phyloP scores from a whole-genome alignment of 2,113 vertebrate genomes.

The Maccullochella peelii region DNA sequence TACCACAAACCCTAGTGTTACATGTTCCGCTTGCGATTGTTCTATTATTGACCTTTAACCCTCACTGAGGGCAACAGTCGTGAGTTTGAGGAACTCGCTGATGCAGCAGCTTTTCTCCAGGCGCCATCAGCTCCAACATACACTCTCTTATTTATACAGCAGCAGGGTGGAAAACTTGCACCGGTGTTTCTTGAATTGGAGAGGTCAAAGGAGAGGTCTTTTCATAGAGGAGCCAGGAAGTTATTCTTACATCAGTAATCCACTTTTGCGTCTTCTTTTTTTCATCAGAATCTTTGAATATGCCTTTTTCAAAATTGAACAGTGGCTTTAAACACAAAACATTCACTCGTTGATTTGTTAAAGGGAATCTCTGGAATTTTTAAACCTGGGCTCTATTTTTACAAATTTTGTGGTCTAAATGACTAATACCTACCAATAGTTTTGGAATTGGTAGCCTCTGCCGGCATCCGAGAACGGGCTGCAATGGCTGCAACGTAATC shows the following conservation, averaged over 20 bases:
- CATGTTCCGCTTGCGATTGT: constrained; percentile 23
- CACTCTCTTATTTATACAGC: constrained; percentile 38
- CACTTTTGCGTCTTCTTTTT: no score
- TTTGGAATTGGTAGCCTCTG: no score
- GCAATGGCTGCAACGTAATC: no score
- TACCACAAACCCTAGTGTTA: constrained; percentile 2
- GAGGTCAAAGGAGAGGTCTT: constrained; percentile 35
- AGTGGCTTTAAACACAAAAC: neutral
- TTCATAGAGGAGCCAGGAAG: neutral
- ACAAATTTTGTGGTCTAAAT: no score
- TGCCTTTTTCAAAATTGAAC: neutral
- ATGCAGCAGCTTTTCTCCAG: constrained; percentile 54
- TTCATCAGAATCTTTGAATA: neutral
- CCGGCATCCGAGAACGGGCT: no score
- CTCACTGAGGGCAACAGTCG: constrained; percentile 16
- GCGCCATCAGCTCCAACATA: constrained; percentile 34
- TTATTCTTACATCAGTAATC: constrained; percentile 5
- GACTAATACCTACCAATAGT: no score
- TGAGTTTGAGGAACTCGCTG: constrained; percentile 48
- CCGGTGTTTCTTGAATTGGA: constrained; percentile 11
- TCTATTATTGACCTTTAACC: constrained; percentile 57
- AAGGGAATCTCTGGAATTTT: no score
- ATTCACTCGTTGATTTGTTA: neutral
- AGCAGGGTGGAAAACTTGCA: constrained; percentile 35
- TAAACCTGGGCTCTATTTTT: no score